These are phyloP conservation scores for Polydrusus pterygomalis DNA, from an alignment of 2,888 invertebrate genomes.

Conservation along the genomic window DNA sequence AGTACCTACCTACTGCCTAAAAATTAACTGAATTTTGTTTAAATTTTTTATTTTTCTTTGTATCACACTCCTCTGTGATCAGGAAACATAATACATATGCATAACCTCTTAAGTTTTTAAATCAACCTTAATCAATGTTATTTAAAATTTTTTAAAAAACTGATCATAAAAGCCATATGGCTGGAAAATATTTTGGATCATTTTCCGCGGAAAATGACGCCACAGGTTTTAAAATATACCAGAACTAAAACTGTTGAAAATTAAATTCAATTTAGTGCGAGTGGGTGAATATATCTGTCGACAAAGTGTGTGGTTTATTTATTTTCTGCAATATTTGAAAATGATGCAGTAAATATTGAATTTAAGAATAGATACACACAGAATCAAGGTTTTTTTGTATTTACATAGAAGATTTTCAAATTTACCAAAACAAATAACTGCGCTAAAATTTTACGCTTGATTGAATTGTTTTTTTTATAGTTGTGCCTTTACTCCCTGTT, in stretches of 20 bases:
- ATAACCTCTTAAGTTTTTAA: constrained; percentile 1
- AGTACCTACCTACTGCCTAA: no score
- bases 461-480: background rate
- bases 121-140: background rate
- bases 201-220: background rate
- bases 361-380: background rate
- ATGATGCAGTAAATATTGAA: background rate
- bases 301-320: background rate
- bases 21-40: no score
- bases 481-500: background rate
- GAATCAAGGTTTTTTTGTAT: background rate
- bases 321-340: background rate
- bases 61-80: no score
- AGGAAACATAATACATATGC: no score
- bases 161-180: background rate
- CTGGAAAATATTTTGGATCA: background rate
- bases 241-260: constrained; percentile 1
- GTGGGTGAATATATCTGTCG: constrained; percentile 3
- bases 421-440: background rate
- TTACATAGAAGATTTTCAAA: background rate
- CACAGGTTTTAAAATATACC: background rate
- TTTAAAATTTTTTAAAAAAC: background rate
- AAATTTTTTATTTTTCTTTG: no score
- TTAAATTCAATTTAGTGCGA: background rate
- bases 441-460: background rate